Percentiles rank a stretch among this genome's conserved stretches.
Evolutionary conservation across 2,888 invertebrate genomes (phyloP).

Genomic region (Arctia plantaginis): DNA sequence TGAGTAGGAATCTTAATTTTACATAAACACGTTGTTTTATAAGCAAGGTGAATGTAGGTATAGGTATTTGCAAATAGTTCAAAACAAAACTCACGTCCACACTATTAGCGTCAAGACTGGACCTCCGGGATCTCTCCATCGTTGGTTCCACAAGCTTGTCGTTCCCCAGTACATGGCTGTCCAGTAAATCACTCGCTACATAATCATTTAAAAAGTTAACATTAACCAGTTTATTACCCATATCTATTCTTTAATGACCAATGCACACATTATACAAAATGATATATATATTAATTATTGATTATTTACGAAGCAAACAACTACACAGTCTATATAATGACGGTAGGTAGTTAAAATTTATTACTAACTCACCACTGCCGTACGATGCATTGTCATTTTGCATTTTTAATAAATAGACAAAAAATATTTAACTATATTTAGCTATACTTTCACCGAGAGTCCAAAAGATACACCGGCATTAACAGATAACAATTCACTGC

Average conservation of each 20-base stretch:
- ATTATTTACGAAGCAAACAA: conserved; percentile 59
- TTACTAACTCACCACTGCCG: conserved; percentile 76
- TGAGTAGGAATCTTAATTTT: background rate
- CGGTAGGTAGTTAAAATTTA: conserved; percentile 61
- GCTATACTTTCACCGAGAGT: conserved; percentile 40
- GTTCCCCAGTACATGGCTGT: conserved; percentile 82
- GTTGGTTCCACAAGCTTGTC: conserved; percentile 74
- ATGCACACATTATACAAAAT: conserved; percentile 71
- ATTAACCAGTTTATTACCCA: conserved; percentile 80
- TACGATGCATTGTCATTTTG: conserved; percentile 79
- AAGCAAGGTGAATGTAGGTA: background rate
- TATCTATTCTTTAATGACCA: conserved; percentile 77
- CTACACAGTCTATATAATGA: conserved; percentile 55
- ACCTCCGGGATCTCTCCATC: conserved; percentile 80
- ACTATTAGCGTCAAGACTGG: conserved; percentile 81
- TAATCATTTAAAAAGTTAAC: conserved; percentile 75
- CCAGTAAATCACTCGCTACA: conserved; percentile 83
- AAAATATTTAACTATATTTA: conserved; percentile 15
- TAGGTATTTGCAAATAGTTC: background rate
- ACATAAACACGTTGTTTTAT: background rate
- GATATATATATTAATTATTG: conserved; percentile 68
- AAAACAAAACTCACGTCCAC: conserved; percentile 77
- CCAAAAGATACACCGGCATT: conserved; percentile 51
- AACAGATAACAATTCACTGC: conserved; percentile 59
- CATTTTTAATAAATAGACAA: conserved; percentile 55